A percentile compares a stretch with the other conserved stretches of the same genome.
phyloP scores from a whole-genome alignment of 2,113 vertebrate species.

The Entelurus aequoreus region DNA sequence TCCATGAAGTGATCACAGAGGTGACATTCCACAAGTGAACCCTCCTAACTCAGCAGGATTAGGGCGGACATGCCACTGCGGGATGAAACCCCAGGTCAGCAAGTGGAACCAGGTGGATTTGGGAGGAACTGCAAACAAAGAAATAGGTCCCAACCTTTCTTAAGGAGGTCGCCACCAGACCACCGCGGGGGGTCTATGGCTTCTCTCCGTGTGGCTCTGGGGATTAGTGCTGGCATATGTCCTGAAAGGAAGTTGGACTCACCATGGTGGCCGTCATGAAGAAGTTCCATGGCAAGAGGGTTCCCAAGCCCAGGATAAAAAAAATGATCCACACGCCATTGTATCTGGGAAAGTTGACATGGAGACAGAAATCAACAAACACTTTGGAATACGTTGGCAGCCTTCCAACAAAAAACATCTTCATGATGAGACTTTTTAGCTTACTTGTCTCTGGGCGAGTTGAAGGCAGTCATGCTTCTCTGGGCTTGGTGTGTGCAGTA shows the following conservation, averaged over 20 bases:
- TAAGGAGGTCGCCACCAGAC: neutral
- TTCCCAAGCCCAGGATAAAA: conserved; percentile 91
- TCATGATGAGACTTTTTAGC: neutral
- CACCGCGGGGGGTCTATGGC: conserved; percentile 3
- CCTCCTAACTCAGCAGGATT: conserved; percentile 21
- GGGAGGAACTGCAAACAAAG: conserved; percentile 21
- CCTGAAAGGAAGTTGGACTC: neutral
- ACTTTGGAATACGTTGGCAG: neutral
- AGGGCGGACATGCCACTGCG: neutral
- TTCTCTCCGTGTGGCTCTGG: neutral
- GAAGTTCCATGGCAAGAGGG: conserved; percentile 95
- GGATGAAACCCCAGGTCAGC: conserved; percentile 12
- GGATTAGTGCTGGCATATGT: neutral
- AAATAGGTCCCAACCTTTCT: conserved; percentile 9
- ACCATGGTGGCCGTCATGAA: conserved; percentile 91
- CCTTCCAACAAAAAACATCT: neutral
- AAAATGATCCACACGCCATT: conserved; percentile 94
- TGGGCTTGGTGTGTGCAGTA: neutral
- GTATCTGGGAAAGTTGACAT: conserved; percentile 71
- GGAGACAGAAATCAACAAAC: conserved; percentile 17
- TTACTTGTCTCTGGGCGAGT: conserved; percentile 69
- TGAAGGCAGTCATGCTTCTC: conserved; percentile 65
- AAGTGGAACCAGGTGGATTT: conserved; percentile 34
- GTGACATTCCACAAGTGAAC: conserved; percentile 12
- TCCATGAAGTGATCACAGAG: neutral